Percentiles rank a stretch among this genome's conserved stretches.
Evolutionary conservation across 2,113 vertebrate species (phyloP).

Genomic region (Gallinago media): DNA sequence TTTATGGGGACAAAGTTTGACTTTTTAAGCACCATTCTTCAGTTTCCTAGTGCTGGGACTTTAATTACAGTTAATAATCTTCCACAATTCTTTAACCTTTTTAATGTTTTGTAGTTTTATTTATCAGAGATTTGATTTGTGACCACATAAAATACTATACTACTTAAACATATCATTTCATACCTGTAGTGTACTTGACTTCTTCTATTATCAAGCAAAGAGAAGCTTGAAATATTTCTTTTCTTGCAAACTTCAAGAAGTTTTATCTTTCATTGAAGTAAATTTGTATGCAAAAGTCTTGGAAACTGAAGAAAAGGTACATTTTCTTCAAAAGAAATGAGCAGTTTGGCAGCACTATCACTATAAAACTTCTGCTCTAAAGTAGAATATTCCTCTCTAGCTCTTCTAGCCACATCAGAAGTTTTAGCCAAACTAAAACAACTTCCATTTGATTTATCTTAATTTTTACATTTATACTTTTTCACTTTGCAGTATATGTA

Average conservation of each 20-base stretch:
- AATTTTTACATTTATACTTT: background rate
- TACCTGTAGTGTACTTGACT: background rate
- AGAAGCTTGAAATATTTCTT: background rate
- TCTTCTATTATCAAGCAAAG: background rate
- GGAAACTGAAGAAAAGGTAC: background rate
- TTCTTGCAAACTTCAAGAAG: background rate
- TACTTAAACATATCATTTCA: background rate
- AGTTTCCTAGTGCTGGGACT: background rate
- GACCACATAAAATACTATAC: background rate
- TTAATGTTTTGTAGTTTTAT: background rate
- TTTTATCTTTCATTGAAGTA: background rate
- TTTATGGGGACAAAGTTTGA: background rate
- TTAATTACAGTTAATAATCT: background rate
- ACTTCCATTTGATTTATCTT: background rate
- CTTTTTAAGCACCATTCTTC: background rate
- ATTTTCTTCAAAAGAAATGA: background rate
- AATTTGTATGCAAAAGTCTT: background rate
- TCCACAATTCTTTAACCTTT: background rate
- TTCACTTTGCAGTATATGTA: background rate
- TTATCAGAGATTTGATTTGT: background rate
- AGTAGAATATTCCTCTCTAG: background rate
- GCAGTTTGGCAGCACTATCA: background rate
- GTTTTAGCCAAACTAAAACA: background rate
- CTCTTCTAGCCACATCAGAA: background rate
- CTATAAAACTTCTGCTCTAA: background rate